Evolutionary conservation across 2,888 invertebrate genomes (phyloP).

Genomic region (Philaethria dido): DNA sequence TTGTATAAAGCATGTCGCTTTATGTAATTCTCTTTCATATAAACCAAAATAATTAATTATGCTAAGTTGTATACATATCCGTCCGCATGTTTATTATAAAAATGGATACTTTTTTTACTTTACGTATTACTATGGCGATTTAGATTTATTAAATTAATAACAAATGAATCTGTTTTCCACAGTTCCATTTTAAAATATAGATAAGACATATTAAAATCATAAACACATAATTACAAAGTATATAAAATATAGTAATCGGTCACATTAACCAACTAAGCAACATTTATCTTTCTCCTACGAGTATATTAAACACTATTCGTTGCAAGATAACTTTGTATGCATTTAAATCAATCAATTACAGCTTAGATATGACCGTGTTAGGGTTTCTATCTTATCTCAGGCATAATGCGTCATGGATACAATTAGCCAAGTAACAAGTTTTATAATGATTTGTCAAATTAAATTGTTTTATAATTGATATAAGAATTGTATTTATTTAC

Average conservation of each 20-base stretch:
- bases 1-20: no score
- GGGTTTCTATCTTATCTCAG: slow-evolving; percentile 1
- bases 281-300: background rate
- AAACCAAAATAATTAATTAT: no score
- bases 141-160: no score
- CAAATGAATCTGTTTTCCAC: no score
- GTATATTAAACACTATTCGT: background rate
- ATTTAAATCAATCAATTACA: slow-evolving; percentile 12
- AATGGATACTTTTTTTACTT: no score
- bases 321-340: background rate
- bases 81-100: no score
- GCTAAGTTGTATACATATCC: background rate
- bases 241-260: no score
- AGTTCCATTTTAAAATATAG: no score
- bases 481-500: background rate
- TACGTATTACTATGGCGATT: no score
- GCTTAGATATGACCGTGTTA: background rate
- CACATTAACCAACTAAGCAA: background rate
- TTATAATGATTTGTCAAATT: background rate
- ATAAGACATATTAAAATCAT: no score
- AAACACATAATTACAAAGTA: no score
- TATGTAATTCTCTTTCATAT: no score
- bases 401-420: background rate
- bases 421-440: background rate
- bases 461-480: background rate